Base-by-base conservation (phyloP, 2,113 vertebrate genomes). In the Elephantulus edwardii region DNA sequence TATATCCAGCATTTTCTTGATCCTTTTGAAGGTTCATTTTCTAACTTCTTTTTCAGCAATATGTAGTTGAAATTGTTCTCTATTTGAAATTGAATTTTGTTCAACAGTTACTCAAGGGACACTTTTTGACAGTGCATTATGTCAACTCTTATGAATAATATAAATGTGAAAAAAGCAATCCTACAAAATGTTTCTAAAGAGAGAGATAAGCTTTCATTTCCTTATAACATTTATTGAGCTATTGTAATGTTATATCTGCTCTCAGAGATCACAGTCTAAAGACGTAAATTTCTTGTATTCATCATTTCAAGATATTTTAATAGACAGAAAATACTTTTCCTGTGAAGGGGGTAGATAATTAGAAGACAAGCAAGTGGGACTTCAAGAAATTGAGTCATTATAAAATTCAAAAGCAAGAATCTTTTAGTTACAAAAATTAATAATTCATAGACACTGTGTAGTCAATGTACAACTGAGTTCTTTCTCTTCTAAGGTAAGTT, bases 141-240 rank as follows among this genome's bases (percentile, higher is more conserved):
- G 2, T 56, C 58, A 89, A 6, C 0, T 4, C 26, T 8, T 56
- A 9, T n/a, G 28, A 86, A 33, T 64, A 33, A 72, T 72, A 28
- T 42, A 87, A 87, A 77, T 83, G 14, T 76, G 48, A 77, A 33
- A 82, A 86, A 89, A 91, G 17, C 54, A 74, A 48, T 84, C 28
- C 56, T 35, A 54, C 8, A 38, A 90, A 87, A n/a, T 0, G 5
- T 54, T 76, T 92, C 56, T 56, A 83, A 74, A 26, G 72, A 40
- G 22, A 77, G 19, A n/a, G 35, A 58, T 17, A 60, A 28, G 13
- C 11, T 88, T 62, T 90, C 14, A 88, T 50, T 38, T 40, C 40
- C 74, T 40, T 17, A 20, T 22, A 70, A 30, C 13, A 42, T 68
- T 50, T 72, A 24, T 35, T 92, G 50, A 33, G 38, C 3, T 76